These are phyloP conservation scores for Magallana ariakensis DNA, from an alignment of 1,140 invertebrate genomes.

Conservation along the genomic window DNA sequence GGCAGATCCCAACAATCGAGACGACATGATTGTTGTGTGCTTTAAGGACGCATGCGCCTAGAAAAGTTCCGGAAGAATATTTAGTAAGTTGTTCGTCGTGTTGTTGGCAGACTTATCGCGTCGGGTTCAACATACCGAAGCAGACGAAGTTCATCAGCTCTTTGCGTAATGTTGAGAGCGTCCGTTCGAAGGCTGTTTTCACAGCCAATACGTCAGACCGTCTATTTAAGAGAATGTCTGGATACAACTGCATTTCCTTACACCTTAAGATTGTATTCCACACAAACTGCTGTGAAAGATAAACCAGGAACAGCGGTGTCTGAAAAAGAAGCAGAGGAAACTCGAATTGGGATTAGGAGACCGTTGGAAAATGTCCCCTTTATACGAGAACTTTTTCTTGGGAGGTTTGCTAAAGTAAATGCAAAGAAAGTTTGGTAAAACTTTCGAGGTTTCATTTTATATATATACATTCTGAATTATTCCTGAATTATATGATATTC, in stretches of 20 bases:
- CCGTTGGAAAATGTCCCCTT: conserved; percentile 69
- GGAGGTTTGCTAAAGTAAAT: conserved; percentile 73
- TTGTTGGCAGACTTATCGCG: not conserved
- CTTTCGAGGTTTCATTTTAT: not conserved
- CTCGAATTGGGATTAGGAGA: conserved; percentile 17
- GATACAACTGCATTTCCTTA: not conserved
- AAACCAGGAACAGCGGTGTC: not conserved
- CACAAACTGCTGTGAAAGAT: not conserved
- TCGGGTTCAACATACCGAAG: not conserved
- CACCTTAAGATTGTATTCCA: not conserved
- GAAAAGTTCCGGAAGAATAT: not conserved
- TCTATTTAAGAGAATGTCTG: not conserved
- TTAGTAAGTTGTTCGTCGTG: not conserved
- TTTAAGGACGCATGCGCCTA: not conserved
- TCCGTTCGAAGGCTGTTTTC: not conserved
- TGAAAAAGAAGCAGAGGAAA: conserved; percentile 20
- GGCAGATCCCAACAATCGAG: conserved; percentile 9
- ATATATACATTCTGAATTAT: too few species aligned
- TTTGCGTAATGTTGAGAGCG: not conserved
- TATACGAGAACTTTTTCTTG: conserved; percentile 72
- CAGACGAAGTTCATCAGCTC: not conserved
- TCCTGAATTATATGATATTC: too few species aligned
- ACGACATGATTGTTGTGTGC: conserved; percentile 31
- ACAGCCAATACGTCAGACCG: not conserved
- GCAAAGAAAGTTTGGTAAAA: too few species aligned